Evolutionary conservation across 2,797 vertebrate species (phyloP).

Genomic region (Pachyuromys duprasi): DNA sequence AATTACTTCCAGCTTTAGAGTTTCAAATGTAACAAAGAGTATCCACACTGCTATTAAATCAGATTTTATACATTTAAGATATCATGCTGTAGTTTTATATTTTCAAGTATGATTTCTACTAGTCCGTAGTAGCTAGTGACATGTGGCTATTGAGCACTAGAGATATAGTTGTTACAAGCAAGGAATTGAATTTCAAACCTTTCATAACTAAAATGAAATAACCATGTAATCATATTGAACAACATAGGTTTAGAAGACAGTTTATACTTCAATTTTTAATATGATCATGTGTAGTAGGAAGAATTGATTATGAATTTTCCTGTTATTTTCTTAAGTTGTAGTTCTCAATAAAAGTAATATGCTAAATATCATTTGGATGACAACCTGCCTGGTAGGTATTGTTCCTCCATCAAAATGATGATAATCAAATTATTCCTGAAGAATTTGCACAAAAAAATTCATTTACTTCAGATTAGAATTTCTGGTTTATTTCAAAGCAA

Average conservation of each 20-base stretch:
- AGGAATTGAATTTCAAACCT: neutral
- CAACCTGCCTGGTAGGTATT: neutral
- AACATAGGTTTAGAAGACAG: neutral
- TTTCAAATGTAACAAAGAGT: neutral
- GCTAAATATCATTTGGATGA: neutral
- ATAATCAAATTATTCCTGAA: neutral
- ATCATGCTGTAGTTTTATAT: neutral
- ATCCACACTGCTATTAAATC: neutral
- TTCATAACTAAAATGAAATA: constrained; percentile 5
- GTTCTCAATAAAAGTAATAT: neutral
- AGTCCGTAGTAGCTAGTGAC: neutral
- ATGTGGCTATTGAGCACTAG: neutral
- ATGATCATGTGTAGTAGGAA: neutral
- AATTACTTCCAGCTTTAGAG: neutral
- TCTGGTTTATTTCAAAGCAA: neutral
- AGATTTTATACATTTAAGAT: neutral
- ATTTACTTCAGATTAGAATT: neutral
- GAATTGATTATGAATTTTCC: constrained; percentile 11
- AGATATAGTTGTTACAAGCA: neutral
- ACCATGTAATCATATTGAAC: neutral
- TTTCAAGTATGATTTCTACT: neutral
- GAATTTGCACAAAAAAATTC: neutral
- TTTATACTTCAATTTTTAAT: neutral
- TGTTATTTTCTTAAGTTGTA: neutral
- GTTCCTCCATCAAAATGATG: neutral